These are phyloP conservation scores for Cyprinodon tularosa DNA, from an alignment of 2,113 vertebrate species.

Conservation along the genomic window DNA sequence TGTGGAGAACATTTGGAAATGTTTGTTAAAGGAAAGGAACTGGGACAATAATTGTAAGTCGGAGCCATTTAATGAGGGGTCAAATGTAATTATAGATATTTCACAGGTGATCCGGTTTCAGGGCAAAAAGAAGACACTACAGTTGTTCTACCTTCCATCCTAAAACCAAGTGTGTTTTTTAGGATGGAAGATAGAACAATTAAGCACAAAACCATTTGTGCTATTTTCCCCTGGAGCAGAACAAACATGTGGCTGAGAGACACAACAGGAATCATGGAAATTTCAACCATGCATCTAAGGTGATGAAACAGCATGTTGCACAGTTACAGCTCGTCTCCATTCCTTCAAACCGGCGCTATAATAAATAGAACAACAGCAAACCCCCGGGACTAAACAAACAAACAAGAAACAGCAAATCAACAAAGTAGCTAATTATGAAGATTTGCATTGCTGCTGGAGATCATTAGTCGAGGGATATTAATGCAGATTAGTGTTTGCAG, in stretches of 20 bases:
- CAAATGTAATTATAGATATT: too few species aligned
- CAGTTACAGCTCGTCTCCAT: not conserved
- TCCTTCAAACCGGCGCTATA: not conserved
- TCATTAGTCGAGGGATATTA: constrained; percentile 49
- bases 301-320: constrained; percentile 40
- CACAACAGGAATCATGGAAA: not conserved
- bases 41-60: too few species aligned
- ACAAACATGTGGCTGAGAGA: not conserved
- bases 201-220: not conserved
- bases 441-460: constrained; percentile 53
- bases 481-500: constrained; percentile 12
- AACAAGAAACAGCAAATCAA: constrained; percentile 53
- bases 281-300: not conserved
- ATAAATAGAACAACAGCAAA: constrained; percentile 28
- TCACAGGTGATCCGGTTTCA: too few species aligned
- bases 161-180: too few species aligned
- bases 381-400: constrained; percentile 47
- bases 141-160: too few species aligned
- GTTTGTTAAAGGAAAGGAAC: too few species aligned
- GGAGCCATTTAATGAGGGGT: too few species aligned
- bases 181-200: too few species aligned
- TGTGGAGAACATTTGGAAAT: too few species aligned
- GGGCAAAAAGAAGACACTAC: too few species aligned
- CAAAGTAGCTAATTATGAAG: constrained; percentile 60
- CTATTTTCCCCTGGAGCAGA: not conserved